phyloP scores from a whole-genome alignment of 2,888 invertebrate genomes.

The Aromia moschata region DNA sequence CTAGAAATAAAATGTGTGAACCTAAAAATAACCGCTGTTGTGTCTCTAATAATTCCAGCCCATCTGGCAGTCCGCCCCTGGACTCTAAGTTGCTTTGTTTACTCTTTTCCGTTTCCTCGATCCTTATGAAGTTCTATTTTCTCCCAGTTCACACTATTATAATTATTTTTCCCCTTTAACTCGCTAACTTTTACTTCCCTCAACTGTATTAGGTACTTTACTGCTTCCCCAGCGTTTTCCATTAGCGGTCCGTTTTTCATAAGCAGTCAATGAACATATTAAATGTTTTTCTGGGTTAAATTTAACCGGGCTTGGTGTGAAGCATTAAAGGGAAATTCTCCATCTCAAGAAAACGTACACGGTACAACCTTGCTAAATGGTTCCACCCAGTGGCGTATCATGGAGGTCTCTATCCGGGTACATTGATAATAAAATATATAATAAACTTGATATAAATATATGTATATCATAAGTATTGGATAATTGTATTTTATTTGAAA shows the following conservation, averaged over 20 bases:
- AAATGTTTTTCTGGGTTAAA: neutral
- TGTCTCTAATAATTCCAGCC: too few species aligned
- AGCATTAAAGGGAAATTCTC: too few species aligned
- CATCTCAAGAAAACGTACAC: too few species aligned
- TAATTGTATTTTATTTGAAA: too few species aligned
- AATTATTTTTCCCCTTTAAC: neutral
- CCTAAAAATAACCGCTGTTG: too few species aligned
- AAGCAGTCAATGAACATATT: neutral
- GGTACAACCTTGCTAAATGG: too few species aligned
- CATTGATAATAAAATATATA: too few species aligned
- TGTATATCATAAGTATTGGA: too few species aligned
- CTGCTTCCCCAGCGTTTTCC: neutral
- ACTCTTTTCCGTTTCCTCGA: neutral
- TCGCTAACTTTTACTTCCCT: conserved; percentile 2
- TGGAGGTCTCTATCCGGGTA: too few species aligned
- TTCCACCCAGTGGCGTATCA: too few species aligned
- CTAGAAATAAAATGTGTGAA: neutral
- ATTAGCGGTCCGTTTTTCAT: neutral
- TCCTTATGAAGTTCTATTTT: neutral
- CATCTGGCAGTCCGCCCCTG: conserved; percentile 3
- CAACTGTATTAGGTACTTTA: neutral
- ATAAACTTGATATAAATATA: too few species aligned
- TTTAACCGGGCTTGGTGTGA: neutral
- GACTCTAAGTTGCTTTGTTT: neutral
- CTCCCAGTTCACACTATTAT: neutral